These are phyloP conservation scores for Xylota sylvarum DNA, from an alignment of 2,888 invertebrate species.

Conservation along the genomic window DNA sequence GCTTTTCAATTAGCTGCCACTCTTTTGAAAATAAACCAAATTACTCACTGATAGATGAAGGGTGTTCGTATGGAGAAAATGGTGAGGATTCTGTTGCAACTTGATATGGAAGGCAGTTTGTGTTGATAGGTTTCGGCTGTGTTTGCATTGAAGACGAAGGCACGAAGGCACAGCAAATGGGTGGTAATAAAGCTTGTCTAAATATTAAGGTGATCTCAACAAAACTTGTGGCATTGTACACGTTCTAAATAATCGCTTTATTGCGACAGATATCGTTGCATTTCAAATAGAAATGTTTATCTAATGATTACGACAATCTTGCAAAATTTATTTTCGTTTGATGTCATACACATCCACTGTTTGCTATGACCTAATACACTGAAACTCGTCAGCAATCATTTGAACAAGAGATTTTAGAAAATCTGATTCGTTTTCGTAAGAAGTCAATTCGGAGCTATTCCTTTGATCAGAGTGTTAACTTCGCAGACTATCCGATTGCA, in stretches of 20 bases:
- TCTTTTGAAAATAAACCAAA: constrained; percentile 25
- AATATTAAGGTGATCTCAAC: not conserved
- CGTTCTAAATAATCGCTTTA: not conserved
- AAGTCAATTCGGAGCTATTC: too few relatives aligned
- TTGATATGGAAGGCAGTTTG: too few relatives aligned
- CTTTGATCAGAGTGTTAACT: too few relatives aligned
- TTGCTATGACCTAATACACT: too few relatives aligned
- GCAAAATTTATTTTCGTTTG: too few relatives aligned
- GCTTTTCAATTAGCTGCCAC: constrained; percentile 34
- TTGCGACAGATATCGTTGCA: not conserved
- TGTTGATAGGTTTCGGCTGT: too few relatives aligned
- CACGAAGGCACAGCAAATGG: not conserved
- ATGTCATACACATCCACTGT: too few relatives aligned
- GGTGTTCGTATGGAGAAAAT: not conserved
- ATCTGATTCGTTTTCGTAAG: too few relatives aligned
- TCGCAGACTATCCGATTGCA: too few relatives aligned
- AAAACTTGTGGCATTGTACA: not conserved
- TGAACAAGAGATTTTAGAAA: too few relatives aligned
- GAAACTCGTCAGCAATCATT: too few relatives aligned
- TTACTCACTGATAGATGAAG: not conserved
- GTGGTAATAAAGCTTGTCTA: not conserved
- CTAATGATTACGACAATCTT: not conserved
- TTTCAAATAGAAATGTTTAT: not conserved
- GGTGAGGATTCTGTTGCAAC: constrained; percentile 1
- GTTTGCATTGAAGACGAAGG: not conserved